Conservation (phyloP, 1,140 invertebrate genomes). For the Latrodectus geometricus region DNA sequence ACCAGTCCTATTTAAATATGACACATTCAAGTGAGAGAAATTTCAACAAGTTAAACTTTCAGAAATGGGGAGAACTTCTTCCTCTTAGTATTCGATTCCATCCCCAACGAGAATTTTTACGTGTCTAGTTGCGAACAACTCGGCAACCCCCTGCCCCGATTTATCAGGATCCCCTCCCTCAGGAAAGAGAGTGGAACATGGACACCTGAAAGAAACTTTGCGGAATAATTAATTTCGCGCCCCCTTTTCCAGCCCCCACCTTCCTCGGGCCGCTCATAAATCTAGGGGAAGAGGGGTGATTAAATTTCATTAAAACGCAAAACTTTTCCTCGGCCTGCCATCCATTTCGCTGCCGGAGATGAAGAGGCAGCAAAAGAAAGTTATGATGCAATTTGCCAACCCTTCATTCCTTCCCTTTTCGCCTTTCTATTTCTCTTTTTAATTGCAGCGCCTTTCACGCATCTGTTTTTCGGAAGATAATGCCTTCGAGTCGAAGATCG, state of each 20-base stretch:
- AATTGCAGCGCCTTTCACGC: too few relatives aligned
- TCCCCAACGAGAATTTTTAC: not conserved
- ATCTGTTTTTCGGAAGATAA: too few relatives aligned
- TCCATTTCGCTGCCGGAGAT: constrained; percentile 39
- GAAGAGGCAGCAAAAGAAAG: constrained; percentile 54
- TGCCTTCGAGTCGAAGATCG: too few relatives aligned
- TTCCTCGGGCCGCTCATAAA: constrained; percentile 21
- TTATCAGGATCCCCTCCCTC: constrained; percentile 28
- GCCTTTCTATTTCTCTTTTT: too few relatives aligned
- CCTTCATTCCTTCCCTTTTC: too few relatives aligned
- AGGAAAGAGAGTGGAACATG: not conserved
- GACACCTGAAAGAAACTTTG: constrained; percentile 55
- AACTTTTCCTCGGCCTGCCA: constrained; percentile 48
- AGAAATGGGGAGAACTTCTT: too few relatives aligned
- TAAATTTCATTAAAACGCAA: constrained; percentile 60
- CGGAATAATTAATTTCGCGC: constrained; percentile 48
- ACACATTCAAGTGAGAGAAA: too few relatives aligned
- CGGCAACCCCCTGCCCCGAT: constrained; percentile 15
- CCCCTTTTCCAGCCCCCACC: not conserved
- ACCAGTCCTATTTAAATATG: too few relatives aligned
- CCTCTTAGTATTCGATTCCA: too few relatives aligned
- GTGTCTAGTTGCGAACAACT: not conserved
- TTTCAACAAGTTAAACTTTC: too few relatives aligned
- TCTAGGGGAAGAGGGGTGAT: constrained; percentile 45
- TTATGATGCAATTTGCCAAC: constrained; percentile 42